Conservation (phyloP, 2,113 vertebrate genomes). For the Neomonachus schauinslandi region DNA sequence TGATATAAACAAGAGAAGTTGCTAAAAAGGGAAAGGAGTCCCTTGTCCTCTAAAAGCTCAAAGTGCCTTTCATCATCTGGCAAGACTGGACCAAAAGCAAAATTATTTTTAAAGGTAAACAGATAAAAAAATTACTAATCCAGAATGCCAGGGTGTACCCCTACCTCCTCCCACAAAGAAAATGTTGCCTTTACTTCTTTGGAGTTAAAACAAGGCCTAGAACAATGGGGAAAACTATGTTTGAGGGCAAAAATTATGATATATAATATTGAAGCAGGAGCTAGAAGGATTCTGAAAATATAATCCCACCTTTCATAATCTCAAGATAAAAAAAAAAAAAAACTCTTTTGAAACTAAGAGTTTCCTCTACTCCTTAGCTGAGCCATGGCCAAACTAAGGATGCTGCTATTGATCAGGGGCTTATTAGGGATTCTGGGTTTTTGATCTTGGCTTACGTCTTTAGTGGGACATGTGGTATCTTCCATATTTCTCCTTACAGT, state of each 20-base stretch:
- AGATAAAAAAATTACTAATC: conserved; percentile 46
- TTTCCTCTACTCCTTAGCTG: not conserved
- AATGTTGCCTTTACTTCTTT: not conserved
- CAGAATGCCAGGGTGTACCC: not conserved
- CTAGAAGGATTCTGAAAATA: not conserved
- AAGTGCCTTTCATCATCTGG: conserved; percentile 29
- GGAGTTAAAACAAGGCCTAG: not conserved
- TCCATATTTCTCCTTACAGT: not conserved
- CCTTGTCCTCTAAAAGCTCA: not conserved
- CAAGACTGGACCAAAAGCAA: not conserved
- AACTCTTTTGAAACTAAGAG: not conserved
- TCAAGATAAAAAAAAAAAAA: not conserved
- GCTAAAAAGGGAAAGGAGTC: conserved; percentile 44
- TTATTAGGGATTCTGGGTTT: not conserved
- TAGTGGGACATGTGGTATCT: not conserved
- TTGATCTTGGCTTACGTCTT: not conserved
- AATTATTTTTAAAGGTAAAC: conserved; percentile 62
- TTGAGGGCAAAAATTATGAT: not conserved
- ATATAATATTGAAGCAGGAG: conserved; percentile 3
- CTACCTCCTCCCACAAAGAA: not conserved
- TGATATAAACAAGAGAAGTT: not conserved
- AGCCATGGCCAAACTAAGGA: not conserved
- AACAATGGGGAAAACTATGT: not conserved
- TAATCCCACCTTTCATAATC: not conserved
- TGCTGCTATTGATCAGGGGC: not conserved